Conservation (phyloP, 2,797 vertebrate species). For the Ispidina lecontei region DNA sequence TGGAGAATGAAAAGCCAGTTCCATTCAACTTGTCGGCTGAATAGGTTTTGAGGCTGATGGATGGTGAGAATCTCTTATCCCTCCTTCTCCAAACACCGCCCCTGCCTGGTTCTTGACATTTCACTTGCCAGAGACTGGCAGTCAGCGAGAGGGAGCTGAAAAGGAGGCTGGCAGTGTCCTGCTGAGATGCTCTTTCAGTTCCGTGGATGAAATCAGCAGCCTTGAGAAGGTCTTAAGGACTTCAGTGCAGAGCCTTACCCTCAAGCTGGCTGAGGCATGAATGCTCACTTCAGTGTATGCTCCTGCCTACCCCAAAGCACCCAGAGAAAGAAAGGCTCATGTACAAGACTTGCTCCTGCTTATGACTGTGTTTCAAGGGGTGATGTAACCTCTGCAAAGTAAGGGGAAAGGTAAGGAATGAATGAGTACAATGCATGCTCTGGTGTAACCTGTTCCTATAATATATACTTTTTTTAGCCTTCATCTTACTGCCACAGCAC, state of each 20-base stretch:
- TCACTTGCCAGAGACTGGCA: conserved; percentile 71
- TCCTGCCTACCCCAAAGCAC: background rate
- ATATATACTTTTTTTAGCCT: background rate
- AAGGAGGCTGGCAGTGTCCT: conserved; percentile 71
- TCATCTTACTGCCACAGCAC: background rate
- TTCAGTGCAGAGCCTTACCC: conserved; percentile 34
- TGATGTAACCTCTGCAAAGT: background rate
- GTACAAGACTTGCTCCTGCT: background rate
- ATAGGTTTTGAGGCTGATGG: conserved; percentile 78
- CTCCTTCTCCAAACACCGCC: conserved; percentile 70
- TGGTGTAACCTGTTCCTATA: background rate
- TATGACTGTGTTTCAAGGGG: background rate
- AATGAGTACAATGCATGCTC: background rate
- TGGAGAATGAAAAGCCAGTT: conserved; percentile 75
- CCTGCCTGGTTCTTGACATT: conserved; percentile 74
- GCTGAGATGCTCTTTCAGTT: conserved; percentile 72
- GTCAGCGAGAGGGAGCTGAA: conserved; percentile 62
- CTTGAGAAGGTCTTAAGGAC: conserved; percentile 63
- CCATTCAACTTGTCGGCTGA: conserved; percentile 72
- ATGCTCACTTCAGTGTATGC: conserved; percentile 50
- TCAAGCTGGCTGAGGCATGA: conserved; percentile 33
- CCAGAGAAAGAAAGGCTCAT: background rate
- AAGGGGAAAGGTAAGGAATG: conserved; percentile 52
- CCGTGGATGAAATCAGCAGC: conserved; percentile 62
- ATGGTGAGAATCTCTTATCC: conserved; percentile 79